These are phyloP conservation scores for Octonoba sinensis DNA, from an alignment of 2,888 invertebrate species.

Conservation along the genomic window DNA sequence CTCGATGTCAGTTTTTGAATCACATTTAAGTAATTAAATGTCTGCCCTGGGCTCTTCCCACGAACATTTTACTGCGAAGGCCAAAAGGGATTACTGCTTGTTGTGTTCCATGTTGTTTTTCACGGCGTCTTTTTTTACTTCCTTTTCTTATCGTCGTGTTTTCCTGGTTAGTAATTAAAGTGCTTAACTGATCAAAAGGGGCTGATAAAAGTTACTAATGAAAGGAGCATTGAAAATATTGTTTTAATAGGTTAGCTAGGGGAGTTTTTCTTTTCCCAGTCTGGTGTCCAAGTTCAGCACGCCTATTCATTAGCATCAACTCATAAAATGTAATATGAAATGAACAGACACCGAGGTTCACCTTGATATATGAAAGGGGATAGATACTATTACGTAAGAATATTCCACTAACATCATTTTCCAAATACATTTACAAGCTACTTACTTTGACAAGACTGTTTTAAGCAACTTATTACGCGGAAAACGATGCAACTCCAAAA, in stretches of 20 bases:
- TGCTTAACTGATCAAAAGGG: neutral
- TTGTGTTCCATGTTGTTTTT: neutral
- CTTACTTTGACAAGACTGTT: no score
- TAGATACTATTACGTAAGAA: no score
- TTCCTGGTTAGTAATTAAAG: neutral
- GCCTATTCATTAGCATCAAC: no score
- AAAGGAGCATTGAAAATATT: neutral
- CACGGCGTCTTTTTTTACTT: neutral
- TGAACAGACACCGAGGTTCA: no score
- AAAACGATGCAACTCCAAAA: no score
- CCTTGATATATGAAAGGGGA: no score
- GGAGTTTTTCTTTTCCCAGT: no score
- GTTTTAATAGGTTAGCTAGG: neutral
- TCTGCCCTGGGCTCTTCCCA: constrained; percentile 15
- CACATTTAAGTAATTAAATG: constrained; percentile 31
- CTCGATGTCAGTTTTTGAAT: constrained; percentile 46
- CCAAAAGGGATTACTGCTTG: constrained; percentile 9
- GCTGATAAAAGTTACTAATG: neutral
- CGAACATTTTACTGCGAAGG: constrained; percentile 26
- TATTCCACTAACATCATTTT: no score
- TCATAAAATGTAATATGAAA: no score
- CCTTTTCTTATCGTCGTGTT: neutral
- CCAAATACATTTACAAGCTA: no score
- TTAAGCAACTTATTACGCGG: no score
- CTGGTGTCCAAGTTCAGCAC: no score